phyloP scores from a whole-genome alignment of 1,140 invertebrate species.

The Drosophila lacteicornis region DNA sequence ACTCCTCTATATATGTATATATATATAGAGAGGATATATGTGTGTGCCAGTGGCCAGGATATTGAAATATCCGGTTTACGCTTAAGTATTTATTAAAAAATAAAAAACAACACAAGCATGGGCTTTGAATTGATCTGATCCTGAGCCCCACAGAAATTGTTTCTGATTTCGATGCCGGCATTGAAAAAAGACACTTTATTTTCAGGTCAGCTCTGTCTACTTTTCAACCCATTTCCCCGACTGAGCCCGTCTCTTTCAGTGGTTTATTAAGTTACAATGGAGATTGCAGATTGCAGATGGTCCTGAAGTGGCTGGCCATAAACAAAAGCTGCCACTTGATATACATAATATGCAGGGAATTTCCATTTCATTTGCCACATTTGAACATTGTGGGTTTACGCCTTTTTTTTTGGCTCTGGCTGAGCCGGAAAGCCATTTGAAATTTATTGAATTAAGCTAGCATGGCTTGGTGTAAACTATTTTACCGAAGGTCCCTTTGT shows the following conservation, averaged over 20 bases:
- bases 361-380: conserved; percentile 33
- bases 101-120: conserved; percentile 27
- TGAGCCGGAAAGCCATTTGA: conserved; percentile 3
- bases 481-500: too few relatives aligned
- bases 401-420: conserved; percentile 1
- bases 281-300: conserved; percentile 34
- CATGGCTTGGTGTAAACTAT: background rate
- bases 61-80: conserved; percentile 68
- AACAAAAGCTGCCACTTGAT: conserved; percentile 47
- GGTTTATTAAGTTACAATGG: conserved; percentile 48
- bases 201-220: background rate
- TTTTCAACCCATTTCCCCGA: background rate
- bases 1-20: background rate
- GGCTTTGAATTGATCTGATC: conserved; percentile 47
- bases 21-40: conserved; percentile 7
- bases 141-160: conserved; percentile 40
- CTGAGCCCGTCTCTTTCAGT: background rate
- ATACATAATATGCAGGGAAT: conserved; percentile 24
- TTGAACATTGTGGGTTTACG: conserved; percentile 16
- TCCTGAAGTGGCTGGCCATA: conserved; percentile 35
- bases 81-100: conserved; percentile 79
- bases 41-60: conserved; percentile 52
- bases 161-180: conserved; percentile 8
- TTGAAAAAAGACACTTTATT: conserved; percentile 9
- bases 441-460: conserved; percentile 15